phyloP scores from a whole-genome alignment of 30 jellyfish, hydroid and myxozoan genomes.

The Aurelia aurita region DNA sequence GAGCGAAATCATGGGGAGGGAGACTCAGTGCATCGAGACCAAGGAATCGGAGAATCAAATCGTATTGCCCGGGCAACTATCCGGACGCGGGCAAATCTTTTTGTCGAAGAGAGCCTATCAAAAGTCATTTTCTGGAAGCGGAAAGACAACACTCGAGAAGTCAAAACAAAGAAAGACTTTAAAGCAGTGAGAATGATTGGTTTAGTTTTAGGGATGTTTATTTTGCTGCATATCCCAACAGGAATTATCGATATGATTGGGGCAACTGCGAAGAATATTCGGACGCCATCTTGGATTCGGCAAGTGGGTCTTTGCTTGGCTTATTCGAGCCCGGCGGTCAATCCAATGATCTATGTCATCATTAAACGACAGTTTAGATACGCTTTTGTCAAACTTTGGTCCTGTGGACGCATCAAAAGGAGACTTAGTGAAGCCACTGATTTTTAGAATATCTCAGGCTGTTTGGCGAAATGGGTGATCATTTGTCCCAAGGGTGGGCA shows the following conservation, averaged over 20 bases:
- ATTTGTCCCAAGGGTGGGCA: too few species aligned
- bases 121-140: slow-evolving; percentile 4
- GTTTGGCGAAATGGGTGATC: too few species aligned
- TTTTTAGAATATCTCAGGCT: neutral
- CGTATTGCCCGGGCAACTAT: too few species aligned
- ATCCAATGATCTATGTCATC: slow-evolving; percentile 43
- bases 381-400: slow-evolving; percentile 52
- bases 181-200: slow-evolving; percentile 65
- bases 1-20: neutral
- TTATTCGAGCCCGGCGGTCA: slow-evolving; percentile 42
- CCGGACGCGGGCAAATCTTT: neutral
- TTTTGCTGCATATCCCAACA: slow-evolving; percentile 42
- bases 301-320: slow-evolving; percentile 20
- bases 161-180: slow-evolving; percentile 35
- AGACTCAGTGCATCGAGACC: too few species aligned
- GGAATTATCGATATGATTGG: slow-evolving; percentile 37
- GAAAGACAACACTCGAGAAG: slow-evolving; percentile 6
- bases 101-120: slow-evolving; percentile 15
- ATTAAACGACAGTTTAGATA: slow-evolving; percentile 30
- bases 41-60: too few species aligned
- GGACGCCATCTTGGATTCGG: slow-evolving; percentile 28
- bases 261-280: neutral
- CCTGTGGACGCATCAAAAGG: slow-evolving; percentile 46
- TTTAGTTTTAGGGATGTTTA: slow-evolving; percentile 45
- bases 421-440: neutral